phyloP scores from a whole-genome alignment of 1,140 invertebrate genomes.

The Apis cerana region DNA sequence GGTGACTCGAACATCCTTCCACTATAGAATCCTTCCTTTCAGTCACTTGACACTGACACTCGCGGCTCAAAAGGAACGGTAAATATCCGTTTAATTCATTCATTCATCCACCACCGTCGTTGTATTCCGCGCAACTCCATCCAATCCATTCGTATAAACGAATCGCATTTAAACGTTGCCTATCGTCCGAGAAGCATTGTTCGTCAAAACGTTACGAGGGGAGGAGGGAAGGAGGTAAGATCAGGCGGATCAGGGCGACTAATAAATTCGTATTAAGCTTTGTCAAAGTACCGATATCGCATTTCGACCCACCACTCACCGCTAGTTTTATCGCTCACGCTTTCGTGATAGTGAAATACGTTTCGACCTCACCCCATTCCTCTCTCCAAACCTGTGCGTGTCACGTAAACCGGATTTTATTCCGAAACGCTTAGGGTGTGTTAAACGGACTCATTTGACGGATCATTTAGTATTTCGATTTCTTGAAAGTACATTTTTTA shows the following conservation, averaged over 20 bases:
- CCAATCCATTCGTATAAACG: slow-evolving; percentile 20
- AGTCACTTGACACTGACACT: background rate
- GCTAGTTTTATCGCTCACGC: slow-evolving; percentile 66
- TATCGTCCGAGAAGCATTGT: slow-evolving; percentile 21
- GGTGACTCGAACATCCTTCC: background rate
- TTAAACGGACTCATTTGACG: too few relatives aligned
- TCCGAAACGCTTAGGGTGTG: slow-evolving; percentile 59
- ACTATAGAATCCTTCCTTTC: background rate
- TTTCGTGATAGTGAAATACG: slow-evolving; percentile 61
- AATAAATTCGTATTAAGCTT: slow-evolving; percentile 58
- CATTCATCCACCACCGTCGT: background rate
- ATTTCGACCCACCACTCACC: slow-evolving; percentile 42
- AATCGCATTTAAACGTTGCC: slow-evolving; percentile 30
- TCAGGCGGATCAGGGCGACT: slow-evolving; percentile 14
- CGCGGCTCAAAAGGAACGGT: background rate
- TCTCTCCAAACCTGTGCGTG: slow-evolving; percentile 41
- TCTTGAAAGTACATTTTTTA: too few relatives aligned
- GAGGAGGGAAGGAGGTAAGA: slow-evolving; percentile 11
- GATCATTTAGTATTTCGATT: too few relatives aligned
- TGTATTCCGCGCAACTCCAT: slow-evolving; percentile 2
- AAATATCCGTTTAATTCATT: slow-evolving; percentile 11
- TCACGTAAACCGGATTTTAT: slow-evolving; percentile 70
- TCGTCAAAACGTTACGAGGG: slow-evolving; percentile 21
- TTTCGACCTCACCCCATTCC: slow-evolving; percentile 25
- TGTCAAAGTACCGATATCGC: slow-evolving; percentile 40